Evolutionary conservation across 2,113 vertebrate species (phyloP).

Genomic region (Nothobranchius furzeri): DNA sequence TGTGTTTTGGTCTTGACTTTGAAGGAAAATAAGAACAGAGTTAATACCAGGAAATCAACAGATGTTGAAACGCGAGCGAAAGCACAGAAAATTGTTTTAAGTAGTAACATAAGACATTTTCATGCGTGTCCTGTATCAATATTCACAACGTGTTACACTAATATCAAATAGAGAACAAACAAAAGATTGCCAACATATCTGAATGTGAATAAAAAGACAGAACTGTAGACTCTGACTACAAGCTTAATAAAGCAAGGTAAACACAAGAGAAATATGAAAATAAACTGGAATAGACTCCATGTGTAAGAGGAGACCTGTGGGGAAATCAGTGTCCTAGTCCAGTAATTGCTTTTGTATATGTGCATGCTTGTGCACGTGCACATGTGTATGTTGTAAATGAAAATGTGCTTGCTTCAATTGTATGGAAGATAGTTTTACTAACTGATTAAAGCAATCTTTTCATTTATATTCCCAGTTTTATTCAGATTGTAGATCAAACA

Average conservation of each 20-base stretch:
- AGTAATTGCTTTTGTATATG: constrained; percentile 43
- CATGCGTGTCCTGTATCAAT: too few relatives aligned
- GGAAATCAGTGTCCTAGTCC: constrained; percentile 43
- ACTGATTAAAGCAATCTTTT: background rate
- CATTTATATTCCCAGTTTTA: background rate
- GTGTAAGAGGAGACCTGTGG: constrained; percentile 37
- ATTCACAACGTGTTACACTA: too few relatives aligned
- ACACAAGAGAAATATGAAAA: constrained; percentile 11
- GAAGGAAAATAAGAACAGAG: too few relatives aligned
- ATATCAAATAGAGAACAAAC: too few relatives aligned
- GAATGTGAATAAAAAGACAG: background rate
- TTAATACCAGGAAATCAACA: too few relatives aligned
- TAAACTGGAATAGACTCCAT: constrained; percentile 34
- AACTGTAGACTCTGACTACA: background rate
- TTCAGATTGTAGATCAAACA: background rate
- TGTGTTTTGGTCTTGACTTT: too few relatives aligned
- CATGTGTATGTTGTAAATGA: background rate
- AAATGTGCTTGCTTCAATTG: background rate
- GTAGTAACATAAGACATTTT: too few relatives aligned
- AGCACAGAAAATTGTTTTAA: background rate
- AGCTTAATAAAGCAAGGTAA: constrained; percentile 8
- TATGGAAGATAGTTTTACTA: background rate
- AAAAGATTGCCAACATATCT: too few relatives aligned
- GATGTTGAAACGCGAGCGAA: too few relatives aligned
- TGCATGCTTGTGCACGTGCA: too few relatives aligned